These are phyloP conservation scores for Actinopyga echinites DNA, from an alignment of 53 echinoderm and acorn worm genomes.

Conservation along the genomic window DNA sequence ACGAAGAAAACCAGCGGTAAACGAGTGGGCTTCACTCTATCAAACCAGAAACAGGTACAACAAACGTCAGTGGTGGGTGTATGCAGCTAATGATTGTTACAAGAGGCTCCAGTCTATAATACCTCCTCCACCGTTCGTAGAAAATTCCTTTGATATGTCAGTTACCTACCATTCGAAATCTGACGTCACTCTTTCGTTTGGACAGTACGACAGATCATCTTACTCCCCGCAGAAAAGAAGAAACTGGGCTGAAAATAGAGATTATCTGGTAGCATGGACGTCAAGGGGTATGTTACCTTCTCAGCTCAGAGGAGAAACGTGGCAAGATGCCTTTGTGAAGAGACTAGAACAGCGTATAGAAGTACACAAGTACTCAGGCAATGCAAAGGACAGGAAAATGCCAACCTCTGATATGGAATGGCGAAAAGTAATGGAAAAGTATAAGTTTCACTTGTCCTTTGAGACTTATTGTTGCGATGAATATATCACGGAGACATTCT, in stretches of 20 bases:
- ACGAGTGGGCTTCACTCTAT: not conserved
- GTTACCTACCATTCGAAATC: not conserved
- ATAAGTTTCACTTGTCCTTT: not conserved
- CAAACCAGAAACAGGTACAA: not conserved
- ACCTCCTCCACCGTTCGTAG: not conserved
- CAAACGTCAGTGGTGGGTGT: not conserved
- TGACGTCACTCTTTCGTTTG: not conserved
- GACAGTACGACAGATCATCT: not conserved
- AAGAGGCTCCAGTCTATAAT: not conserved
- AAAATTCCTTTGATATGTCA: not conserved
- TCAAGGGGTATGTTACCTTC: not conserved
- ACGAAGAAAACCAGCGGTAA: not conserved
- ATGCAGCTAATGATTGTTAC: not conserved
- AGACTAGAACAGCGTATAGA: not conserved
- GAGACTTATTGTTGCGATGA: not conserved
- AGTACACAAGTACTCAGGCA: not conserved
- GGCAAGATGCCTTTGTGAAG: not conserved
- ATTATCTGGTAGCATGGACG: not conserved
- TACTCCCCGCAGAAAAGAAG: not conserved
- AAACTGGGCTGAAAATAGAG: not conserved
- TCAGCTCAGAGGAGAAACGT: too few relatives aligned
- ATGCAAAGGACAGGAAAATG: not conserved
- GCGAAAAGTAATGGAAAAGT: not conserved
- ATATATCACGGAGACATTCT: not conserved
- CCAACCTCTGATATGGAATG: slow-evolving; percentile 5